Conservation (phyloP, 2,797 vertebrate genomes). For the Danio jaintianensis region DNA sequence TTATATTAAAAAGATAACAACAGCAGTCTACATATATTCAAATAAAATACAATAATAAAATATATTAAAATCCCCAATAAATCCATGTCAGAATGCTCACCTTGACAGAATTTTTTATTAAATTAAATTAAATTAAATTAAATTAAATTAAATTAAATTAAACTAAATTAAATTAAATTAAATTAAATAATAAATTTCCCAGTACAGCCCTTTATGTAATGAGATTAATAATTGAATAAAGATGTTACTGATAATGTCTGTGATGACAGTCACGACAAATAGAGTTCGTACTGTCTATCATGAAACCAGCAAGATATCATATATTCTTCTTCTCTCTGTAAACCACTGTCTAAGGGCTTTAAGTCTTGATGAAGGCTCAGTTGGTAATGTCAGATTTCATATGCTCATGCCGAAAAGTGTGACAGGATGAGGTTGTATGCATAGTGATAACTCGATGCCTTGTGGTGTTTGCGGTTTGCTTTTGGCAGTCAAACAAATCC, state of each 20-base stretch:
- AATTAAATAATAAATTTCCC: too few species aligned
- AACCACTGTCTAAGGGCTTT: background rate
- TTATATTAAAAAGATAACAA: too few species aligned
- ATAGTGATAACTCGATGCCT: background rate
- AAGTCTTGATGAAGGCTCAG: background rate
- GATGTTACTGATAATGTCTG: background rate
- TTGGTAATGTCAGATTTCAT: background rate
- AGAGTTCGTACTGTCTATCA: constrained; percentile 11
- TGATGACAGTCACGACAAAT: constrained; percentile 6
- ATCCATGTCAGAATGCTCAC: too few species aligned
- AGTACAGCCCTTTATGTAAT: background rate
- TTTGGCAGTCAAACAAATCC: background rate
- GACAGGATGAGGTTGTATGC: background rate
- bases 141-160: too few species aligned
- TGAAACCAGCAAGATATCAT: background rate
- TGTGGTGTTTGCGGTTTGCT: constrained; percentile 2
- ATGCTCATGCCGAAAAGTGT: background rate
- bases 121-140: too few species aligned
- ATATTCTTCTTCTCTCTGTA: background rate
- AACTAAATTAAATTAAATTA: too few species aligned
- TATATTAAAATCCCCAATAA: too few species aligned
- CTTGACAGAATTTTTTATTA: too few species aligned
- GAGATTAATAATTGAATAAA: constrained; percentile 7
- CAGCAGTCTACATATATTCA: too few species aligned
- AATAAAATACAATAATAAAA: too few species aligned